phyloP scores from a whole-genome alignment of 2,113 vertebrate species.

The Pitta sordida region DNA sequence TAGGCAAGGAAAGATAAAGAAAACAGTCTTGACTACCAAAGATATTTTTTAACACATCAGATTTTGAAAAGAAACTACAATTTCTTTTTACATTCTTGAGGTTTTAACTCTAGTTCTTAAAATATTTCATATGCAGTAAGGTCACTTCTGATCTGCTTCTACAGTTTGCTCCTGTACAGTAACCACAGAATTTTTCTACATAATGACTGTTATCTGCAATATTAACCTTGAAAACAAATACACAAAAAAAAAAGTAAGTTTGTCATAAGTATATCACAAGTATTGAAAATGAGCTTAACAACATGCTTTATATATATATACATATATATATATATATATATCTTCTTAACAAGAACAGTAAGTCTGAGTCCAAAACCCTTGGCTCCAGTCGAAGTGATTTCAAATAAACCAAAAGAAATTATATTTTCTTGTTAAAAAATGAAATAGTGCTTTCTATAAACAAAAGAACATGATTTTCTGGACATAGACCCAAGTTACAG shows the following conservation, averaged over 20 bases:
- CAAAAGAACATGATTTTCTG: not conserved
- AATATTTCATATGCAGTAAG: not conserved
- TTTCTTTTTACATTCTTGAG: not conserved
- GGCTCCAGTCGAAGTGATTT: constrained; percentile 3
- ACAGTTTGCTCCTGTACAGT: not conserved
- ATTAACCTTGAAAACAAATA: constrained; percentile 22
- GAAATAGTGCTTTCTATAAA: not conserved
- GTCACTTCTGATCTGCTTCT: not conserved
- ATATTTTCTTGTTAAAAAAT: not conserved
- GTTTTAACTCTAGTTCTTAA: not conserved
- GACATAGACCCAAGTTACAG: not conserved
- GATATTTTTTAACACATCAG: not conserved
- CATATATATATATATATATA: no score
- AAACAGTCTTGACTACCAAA: not conserved
- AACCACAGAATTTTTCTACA: not conserved
- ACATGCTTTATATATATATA: no score
- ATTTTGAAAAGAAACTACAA: constrained; percentile 31
- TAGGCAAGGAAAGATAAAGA: constrained; percentile 51
- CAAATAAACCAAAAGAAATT: not conserved
- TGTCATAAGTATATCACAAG: not conserved
- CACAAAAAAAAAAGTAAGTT: not conserved
- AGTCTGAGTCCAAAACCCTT: not conserved
- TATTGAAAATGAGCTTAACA: not conserved
- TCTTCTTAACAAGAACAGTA: not conserved
- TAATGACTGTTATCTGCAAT: constrained; percentile 28